Conservation (phyloP, 2,113 vertebrate genomes). For the Dunckerocampus dactyliophorus region DNA sequence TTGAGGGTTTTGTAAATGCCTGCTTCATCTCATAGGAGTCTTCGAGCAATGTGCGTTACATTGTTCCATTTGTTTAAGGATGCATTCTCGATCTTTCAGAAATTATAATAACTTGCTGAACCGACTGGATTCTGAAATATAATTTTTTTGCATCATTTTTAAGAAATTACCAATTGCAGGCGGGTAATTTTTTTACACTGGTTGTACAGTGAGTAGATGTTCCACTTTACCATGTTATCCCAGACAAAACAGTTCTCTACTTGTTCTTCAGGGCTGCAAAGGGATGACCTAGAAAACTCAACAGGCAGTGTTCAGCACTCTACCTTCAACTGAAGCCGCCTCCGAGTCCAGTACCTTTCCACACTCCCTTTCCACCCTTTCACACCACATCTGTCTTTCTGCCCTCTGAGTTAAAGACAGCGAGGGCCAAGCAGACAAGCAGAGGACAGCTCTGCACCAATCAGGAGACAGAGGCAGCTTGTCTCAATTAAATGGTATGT, state of each 20-base stretch:
- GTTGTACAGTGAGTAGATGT: no score
- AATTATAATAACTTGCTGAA: no score
- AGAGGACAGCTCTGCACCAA: slow-evolving; percentile 63
- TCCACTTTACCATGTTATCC: no score
- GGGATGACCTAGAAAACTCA: slow-evolving; percentile 48
- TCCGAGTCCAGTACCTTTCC: slow-evolving; percentile 56
- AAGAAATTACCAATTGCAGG: no score
- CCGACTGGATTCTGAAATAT: no score
- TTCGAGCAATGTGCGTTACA: no score
- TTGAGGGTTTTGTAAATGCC: no score
- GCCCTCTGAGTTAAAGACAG: slow-evolving; percentile 57
- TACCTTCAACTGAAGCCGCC: slow-evolving; percentile 33
- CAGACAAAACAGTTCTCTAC: slow-evolving; percentile 5
- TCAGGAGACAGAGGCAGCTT: slow-evolving; percentile 53
- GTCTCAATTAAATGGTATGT: slow-evolving; percentile 75
- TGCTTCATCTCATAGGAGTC: no score
- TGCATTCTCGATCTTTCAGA: no score
- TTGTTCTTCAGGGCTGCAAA: slow-evolving; percentile 2
- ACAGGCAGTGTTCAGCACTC: slow-evolving; percentile 49
- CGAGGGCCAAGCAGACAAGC: slow-evolving; percentile 43
- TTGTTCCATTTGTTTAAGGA: no score
- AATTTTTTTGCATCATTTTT: no score
- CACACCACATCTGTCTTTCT: slow-evolving; percentile 67
- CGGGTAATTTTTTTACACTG: no score
- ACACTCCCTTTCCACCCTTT: slow-evolving; percentile 46